Evolutionary conservation across 2,888 invertebrate genomes (phyloP).

Genomic region (Tenthredo amoena): DNA sequence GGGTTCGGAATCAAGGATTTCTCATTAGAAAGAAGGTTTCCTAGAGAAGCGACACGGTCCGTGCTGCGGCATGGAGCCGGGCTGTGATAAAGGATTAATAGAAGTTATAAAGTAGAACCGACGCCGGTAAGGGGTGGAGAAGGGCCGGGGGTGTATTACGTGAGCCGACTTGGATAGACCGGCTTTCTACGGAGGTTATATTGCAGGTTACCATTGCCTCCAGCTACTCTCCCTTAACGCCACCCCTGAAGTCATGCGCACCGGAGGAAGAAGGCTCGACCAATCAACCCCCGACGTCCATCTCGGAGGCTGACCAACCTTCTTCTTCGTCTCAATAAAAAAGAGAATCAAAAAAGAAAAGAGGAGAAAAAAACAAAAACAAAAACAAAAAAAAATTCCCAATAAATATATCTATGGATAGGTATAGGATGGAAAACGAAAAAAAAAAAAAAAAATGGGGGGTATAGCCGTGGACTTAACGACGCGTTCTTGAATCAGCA

Average conservation of each 20-base stretch:
- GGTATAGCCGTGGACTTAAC: background rate
- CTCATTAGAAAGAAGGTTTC: conserved; percentile 34
- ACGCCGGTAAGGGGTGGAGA: conserved; percentile 55
- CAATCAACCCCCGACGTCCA: conserved; percentile 77
- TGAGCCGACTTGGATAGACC: conserved; percentile 78
- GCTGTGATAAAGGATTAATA: conserved; percentile 75
- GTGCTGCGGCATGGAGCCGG: background rate
- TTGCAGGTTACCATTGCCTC: conserved; percentile 75
- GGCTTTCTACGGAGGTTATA: conserved; percentile 76
- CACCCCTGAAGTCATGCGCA: conserved; percentile 71
- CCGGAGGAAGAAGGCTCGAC: conserved; percentile 68
- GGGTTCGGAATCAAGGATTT: conserved; percentile 22
- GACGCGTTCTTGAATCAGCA: background rate
- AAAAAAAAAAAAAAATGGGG: background rate
- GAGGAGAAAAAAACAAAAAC: background rate
- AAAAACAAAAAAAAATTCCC: background rate
- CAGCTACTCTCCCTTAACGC: conserved; percentile 6
- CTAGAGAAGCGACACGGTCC: background rate
- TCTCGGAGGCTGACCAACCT: conserved; percentile 76
- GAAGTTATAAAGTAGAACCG: conserved; percentile 78
- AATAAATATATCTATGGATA: background rate
- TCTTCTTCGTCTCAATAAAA: conserved; percentile 65
- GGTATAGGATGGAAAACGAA: background rate
- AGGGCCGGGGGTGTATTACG: conserved; percentile 77
- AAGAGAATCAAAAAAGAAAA: conserved; percentile 43